Base-by-base conservation (phyloP, 2,797 vertebrate species). In the Pachyuromys duprasi region DNA sequence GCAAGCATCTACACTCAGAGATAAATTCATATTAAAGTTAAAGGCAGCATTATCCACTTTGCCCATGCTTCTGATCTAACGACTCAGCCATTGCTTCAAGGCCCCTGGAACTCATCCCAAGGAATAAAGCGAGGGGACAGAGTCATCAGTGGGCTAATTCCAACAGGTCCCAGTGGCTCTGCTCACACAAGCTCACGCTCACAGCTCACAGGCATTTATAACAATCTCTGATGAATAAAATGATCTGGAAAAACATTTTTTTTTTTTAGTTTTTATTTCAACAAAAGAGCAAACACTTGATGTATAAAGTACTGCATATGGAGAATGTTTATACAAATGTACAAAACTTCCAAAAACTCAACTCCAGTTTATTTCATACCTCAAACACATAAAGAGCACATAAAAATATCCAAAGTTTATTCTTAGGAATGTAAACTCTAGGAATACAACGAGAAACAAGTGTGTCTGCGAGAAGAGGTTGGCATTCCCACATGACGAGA, bases 381-480 rank as follows among this genome's bases (percentile, higher is more conserved):
- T 93, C 96, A 94, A 95, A 98, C 97, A 97, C 70, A 67, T 89
- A 86, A 70, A 55, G 63, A 94, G 57, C 93, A 98, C 94, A 96
- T 88, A 95, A 97, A 97, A 97, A 84, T 97, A 96, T 93, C 94
- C 89, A 96, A 97, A 63, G 15, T 96, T 98, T 95, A 96, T 90
- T 97, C 83, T 97, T 69, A 98, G 96, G 97, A 98, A 98, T 98
- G 97, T 97, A 97, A 98, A 97, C 89, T 96, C 96, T 92, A 94
- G 55, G 28, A 39, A 78, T 93, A 98, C 80, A 98, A 92, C 96
- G 70, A 94, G 94, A 95, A 97, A 89, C 87, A 97, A 97, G 63
- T 96, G 96, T 88, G 79, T 69, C 96, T 95, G 98, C 95, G 95
- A 72, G 94, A 97, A 98, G 98, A 96, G 92, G 92, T 94, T 90